A percentile compares a stretch with the other conserved stretches of the same genome.
Conservation (phyloP, 2,113 vertebrate species). For the Heterocephalus glaber region DNA sequence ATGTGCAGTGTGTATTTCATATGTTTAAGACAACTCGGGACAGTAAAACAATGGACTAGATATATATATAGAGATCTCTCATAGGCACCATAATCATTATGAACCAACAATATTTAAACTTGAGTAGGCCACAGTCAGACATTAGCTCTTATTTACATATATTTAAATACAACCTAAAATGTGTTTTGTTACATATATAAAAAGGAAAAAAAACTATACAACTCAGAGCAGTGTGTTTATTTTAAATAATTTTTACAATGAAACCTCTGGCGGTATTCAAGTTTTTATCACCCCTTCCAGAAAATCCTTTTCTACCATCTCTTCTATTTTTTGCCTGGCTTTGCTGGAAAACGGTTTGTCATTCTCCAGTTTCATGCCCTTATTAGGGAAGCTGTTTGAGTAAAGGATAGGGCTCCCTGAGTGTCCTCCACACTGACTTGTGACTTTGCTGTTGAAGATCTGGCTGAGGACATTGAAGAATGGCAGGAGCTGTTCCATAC, state of each 20-base stretch:
- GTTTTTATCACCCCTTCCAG: constrained; percentile 97
- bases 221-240: constrained; percentile 73
- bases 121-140: constrained; percentile 90
- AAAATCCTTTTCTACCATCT: constrained; percentile 99
- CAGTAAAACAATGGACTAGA: constrained; percentile 83
- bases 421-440: constrained; percentile 89
- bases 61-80: constrained; percentile 71
- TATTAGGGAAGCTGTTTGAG: constrained; percentile 87
- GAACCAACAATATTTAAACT: constrained; percentile 88
- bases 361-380: constrained; percentile 95
- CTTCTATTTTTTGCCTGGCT: constrained; percentile 97
- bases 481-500: constrained; percentile 97
- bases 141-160: constrained; percentile 94
- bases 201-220: constrained; percentile 92
- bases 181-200: constrained; percentile 88
- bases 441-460: constrained; percentile 97
- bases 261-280: constrained; percentile 82
- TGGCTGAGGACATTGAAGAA: constrained; percentile 98
- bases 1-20: constrained; percentile 85
- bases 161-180: constrained; percentile 93
- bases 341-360: constrained; percentile 96
- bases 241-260: constrained; percentile 81
- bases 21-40: constrained; percentile 83
- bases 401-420: constrained; percentile 88
- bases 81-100: constrained; percentile 88